phyloP scores from a whole-genome alignment of 2,113 vertebrate genomes.

The Girardinichthys multiradiatus region DNA sequence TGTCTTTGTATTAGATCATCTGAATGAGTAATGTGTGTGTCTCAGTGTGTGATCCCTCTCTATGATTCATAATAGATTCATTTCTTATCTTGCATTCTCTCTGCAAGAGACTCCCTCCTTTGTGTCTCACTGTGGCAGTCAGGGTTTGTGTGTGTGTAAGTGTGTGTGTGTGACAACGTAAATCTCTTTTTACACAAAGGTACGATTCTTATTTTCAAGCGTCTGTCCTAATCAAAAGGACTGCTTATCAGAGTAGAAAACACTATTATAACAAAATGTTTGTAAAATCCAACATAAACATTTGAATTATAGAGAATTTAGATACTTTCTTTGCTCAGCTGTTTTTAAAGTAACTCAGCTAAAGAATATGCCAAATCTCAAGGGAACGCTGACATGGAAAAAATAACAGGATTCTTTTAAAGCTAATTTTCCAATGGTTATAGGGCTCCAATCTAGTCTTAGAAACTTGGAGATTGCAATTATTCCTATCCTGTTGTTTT shows the following conservation, averaged over 20 bases:
- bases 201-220: conserved; percentile 23
- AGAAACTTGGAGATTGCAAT: no score
- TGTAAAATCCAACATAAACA: conserved; percentile 3
- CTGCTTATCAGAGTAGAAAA: no score
- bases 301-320: neutral
- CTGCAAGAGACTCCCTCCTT: conserved; percentile 33
- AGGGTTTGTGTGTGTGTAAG: neutral
- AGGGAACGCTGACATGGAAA: no score
- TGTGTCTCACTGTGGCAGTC: conserved; percentile 6
- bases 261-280: no score
- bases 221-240: neutral
- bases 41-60: conserved; percentile 15
- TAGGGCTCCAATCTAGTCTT: no score
- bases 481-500: no score
- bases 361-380: no score
- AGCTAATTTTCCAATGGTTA: no score
- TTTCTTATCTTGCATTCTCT: conserved; percentile 59
- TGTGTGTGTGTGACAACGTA: conserved; percentile 12
- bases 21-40: conserved; percentile 29
- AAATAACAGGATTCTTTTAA: no score
- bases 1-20: conserved; percentile 40
- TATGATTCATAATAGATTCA: conserved; percentile 62
- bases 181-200: conserved; percentile 31
- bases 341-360: no score
- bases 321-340: no score